Evolutionary conservation across 2,113 vertebrate species (phyloP), one percentile per base, ranked within the genome.

Genomic region (Nyctereutes procyonoides): DNA sequence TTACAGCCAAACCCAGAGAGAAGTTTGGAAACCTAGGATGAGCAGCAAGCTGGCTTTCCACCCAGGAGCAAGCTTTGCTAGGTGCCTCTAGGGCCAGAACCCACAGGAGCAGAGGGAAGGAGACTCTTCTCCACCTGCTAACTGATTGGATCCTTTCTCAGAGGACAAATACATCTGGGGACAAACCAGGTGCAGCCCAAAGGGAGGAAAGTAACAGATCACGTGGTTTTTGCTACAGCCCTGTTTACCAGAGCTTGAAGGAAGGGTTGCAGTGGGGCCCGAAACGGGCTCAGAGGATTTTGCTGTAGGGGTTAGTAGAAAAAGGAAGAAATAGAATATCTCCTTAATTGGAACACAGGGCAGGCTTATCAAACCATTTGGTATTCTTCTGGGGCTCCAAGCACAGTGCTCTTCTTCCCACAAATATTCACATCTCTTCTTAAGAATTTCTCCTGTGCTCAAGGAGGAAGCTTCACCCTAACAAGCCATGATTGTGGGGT

Each of bases 91-190:
- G 92, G 74, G 79, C 16, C 74, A 95, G 84, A 67, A 76, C 95
- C 62, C 48, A 86, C 62, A 95, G 86, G 96, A 58, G 81, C 89
- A 92, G 28, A 91, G 89, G 88, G 86, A 94, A 97, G 89, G 77
- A 94, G 60, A 79, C 51, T 80, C 53, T 93, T 82, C 93, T 93
- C 65, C 62, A 91, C 83, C 84, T 84, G 94, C 93, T 96, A 85
- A 95, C 80, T 71, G 85, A 96, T 0, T 88, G 76, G 76, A 93
- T 92, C n/a, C 90, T 88, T 97, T 96, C 96, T 96, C 97, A 92
- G 84, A 97, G 95, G 95, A 96, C 88, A 98, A 92, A 96, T 87
- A 96, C 92, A 96, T 95, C 87, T 98, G 92, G 87, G 97, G 69
- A 95, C 83, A 92, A 95, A 97, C 35, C 62, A 97, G 97, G 93